phyloP scores from a whole-genome alignment of 2,888 invertebrate genomes.

The Melangyna quadrimaculata region DNA sequence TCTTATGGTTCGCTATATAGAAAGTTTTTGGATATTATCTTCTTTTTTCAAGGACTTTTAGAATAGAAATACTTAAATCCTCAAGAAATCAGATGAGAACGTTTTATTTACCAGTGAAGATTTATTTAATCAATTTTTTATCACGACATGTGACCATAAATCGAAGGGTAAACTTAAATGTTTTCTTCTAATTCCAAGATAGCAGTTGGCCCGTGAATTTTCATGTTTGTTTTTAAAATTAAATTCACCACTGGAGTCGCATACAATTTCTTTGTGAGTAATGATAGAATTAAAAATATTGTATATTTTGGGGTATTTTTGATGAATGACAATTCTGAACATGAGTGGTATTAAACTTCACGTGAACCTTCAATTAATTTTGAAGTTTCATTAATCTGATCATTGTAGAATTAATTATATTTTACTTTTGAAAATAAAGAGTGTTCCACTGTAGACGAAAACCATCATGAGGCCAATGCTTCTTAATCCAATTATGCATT shows the following conservation, averaged over 20 bases:
- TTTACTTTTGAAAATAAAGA: no score
- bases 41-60: conserved; percentile 21
- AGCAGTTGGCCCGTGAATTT: neutral
- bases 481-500: no score
- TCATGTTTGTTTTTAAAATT: neutral
- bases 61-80: neutral
- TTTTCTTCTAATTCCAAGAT: neutral
- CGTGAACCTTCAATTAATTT: no score
- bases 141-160: conserved; percentile 49
- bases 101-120: conserved; percentile 12
- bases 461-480: no score
- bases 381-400: no score
- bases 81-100: neutral
- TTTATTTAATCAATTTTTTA: conserved; percentile 56
- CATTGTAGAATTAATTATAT: no score
- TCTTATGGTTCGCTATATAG: neutral
- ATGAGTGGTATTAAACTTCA: no score
- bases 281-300: neutral
- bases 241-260: neutral
- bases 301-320: neutral
- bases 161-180: conserved; percentile 40
- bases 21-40: neutral
- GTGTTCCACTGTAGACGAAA: no score
- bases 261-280: neutral
- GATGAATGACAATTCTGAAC: no score